Conservation (phyloP, 2,888 invertebrate genomes). For the Choreutis nemorana region DNA sequence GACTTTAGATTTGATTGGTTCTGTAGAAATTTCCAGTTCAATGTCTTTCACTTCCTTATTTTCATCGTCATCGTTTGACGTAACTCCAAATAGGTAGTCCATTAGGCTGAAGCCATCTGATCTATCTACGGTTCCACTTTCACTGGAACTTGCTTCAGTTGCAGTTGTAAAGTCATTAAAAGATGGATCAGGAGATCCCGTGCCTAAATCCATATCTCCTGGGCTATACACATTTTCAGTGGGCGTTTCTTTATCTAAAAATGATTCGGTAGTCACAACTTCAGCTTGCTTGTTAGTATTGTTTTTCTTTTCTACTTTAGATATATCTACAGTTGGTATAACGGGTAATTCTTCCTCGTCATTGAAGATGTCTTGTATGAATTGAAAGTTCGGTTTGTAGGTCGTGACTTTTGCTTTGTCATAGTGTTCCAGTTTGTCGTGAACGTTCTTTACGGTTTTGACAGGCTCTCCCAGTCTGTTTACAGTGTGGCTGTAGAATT, state of each 20-base stretch:
- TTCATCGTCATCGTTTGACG: slow-evolving; percentile 27
- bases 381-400: slow-evolving; percentile 41
- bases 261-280: slow-evolving; percentile 14
- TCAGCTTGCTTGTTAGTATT: slow-evolving; percentile 16
- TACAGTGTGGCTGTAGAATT: slow-evolving; percentile 69
- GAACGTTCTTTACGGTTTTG: slow-evolving; percentile 20
- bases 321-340: slow-evolving; percentile 30
- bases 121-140: slow-evolving; percentile 25
- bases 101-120: slow-evolving; percentile 44
- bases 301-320: slow-evolving; percentile 22
- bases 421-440: slow-evolving; percentile 25
- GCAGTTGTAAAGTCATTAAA: slow-evolving; percentile 32
- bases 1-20: slow-evolving; percentile 23
- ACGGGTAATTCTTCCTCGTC: slow-evolving; percentile 25
- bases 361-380: slow-evolving; percentile 34
- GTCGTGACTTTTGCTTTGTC: slow-evolving; percentile 37
- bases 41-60: slow-evolving; percentile 15
- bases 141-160: slow-evolving; percentile 30
- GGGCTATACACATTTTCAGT: slow-evolving; percentile 25
- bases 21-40: slow-evolving; percentile 23
- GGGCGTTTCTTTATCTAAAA: slow-evolving; percentile 18
- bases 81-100: slow-evolving; percentile 50
- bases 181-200: slow-evolving; percentile 42
- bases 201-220: slow-evolving; percentile 51
- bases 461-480: slow-evolving; percentile 44